phyloP scores from a whole-genome alignment of 2,797 vertebrate genomes.

The Salmo trutta region DNA sequence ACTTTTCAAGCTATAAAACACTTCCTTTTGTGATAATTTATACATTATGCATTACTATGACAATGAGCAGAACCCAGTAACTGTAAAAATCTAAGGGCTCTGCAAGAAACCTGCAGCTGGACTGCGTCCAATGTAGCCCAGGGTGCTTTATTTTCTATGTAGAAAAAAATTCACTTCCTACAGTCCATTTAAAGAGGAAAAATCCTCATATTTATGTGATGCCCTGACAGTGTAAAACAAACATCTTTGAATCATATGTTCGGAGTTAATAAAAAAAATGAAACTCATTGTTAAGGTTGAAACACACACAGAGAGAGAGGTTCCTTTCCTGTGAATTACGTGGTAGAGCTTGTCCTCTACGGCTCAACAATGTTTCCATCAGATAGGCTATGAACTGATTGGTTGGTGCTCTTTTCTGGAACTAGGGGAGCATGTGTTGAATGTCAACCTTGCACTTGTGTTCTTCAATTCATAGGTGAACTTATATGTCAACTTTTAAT shows the following conservation, averaged over 20 bases:
- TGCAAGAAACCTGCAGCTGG: conserved; percentile 2
- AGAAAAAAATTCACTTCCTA: conserved; percentile 31
- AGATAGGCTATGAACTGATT: background rate
- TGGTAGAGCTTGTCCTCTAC: background rate
- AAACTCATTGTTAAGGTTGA: conserved; percentile 10
- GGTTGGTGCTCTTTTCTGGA: background rate
- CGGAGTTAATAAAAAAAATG: conserved; percentile 44
- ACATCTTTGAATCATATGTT: conserved; percentile 39
- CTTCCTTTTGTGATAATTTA: background rate
- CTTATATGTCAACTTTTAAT: background rate
- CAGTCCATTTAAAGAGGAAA: conserved; percentile 18
- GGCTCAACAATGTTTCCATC: background rate
- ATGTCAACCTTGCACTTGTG: background rate
- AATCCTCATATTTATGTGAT: conserved; percentile 46
- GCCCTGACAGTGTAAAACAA: conserved; percentile 50
- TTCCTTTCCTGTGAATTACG: background rate
- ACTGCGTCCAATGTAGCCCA: conserved; percentile 4
- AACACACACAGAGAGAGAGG: conserved; percentile 8
- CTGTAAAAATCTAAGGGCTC: background rate
- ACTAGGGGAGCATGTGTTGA: background rate
- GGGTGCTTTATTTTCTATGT: conserved; percentile 20
- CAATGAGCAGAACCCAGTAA: conserved; percentile 6
- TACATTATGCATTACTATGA: background rate
- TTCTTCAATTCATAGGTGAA: background rate
- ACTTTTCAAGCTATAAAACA: background rate